Percentiles rank a stretch among this genome's conserved stretches.
Evolutionary conservation across 2,888 invertebrate species (phyloP).

Genomic region (Leptinotarsa haldemani): DNA sequence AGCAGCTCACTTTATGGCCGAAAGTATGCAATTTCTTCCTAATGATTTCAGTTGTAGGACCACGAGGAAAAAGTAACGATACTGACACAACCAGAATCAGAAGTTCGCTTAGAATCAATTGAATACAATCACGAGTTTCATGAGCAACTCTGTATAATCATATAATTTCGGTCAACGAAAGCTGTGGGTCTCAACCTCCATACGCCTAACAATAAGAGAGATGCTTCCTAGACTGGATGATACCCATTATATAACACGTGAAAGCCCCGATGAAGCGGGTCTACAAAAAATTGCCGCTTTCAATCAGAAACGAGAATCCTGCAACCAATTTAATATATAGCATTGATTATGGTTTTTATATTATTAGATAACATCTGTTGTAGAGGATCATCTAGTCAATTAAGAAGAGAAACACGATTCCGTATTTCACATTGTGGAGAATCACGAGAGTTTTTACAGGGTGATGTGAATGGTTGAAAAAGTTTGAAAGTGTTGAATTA

Average conservation of each 20-base stretch:
- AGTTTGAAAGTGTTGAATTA: neutral
- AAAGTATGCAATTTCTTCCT: no score
- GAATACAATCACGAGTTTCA: neutral
- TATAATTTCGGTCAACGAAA: neutral
- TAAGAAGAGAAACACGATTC: constrained; percentile 9
- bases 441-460: constrained; percentile 8
- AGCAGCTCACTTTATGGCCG: no score
- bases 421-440: neutral
- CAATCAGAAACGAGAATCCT: constrained; percentile 6
- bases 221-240: constrained; percentile 7
- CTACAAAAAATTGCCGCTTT: constrained; percentile 13
- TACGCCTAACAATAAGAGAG: constrained; percentile 8
- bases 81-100: no score
- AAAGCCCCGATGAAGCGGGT: constrained; percentile 16
- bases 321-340: constrained; percentile 16
- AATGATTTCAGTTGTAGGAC: no score
- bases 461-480: neutral
- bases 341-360: neutral
- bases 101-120: no score
- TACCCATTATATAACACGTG: constrained; percentile 11
- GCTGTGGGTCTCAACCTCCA: neutral
- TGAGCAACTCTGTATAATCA: no score
- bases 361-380: constrained; percentile 14
- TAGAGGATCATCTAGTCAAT: neutral
- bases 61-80: no score